phyloP scores from a whole-genome alignment of 2,888 invertebrate species.

The Arge pagana region DNA sequence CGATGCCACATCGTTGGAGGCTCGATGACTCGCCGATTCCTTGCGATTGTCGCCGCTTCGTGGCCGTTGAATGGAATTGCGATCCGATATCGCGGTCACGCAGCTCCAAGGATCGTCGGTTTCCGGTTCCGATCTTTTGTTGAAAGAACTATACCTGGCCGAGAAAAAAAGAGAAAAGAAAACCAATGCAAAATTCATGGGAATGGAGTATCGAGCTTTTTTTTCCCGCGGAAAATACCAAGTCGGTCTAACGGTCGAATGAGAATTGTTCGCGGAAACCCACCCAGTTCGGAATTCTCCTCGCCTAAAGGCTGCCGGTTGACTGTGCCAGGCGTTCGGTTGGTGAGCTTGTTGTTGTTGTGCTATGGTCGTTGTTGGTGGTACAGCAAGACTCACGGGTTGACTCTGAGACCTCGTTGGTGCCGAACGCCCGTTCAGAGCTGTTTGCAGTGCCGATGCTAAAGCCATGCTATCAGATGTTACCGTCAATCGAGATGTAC shows the following conservation, averaged over 20 bases:
- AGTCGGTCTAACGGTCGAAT: background rate
- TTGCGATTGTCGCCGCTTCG: conserved; percentile 48
- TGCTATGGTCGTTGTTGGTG: conserved; percentile 33
- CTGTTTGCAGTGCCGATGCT: conserved; percentile 49
- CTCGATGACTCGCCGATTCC: conserved; percentile 38
- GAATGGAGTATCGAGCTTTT: background rate
- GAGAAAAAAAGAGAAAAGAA: background rate
- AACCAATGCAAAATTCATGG: background rate
- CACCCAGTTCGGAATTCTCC: conserved; percentile 54
- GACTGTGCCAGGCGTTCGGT: conserved; percentile 52
- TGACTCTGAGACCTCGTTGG: conserved; percentile 60
- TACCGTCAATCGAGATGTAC: conserved; percentile 50
- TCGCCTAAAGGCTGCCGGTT: conserved; percentile 51
- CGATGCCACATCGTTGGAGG: conserved; percentile 6
- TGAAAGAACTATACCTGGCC: conserved; percentile 52
- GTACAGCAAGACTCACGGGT: conserved; percentile 57
- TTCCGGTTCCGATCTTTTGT: conserved; percentile 52
- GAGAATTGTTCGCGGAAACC: conserved; percentile 11
- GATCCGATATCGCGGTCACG: conserved; percentile 43
- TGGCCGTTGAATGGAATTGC: conserved; percentile 38
- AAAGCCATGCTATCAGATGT: conserved; percentile 52
- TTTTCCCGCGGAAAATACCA: background rate
- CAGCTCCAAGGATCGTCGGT: conserved; percentile 54
- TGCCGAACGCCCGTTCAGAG: conserved; percentile 46
- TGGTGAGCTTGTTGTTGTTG: conserved; percentile 29